Evolutionary conservation across 2,888 invertebrate genomes (phyloP).

Genomic region (Magallana nippona): DNA sequence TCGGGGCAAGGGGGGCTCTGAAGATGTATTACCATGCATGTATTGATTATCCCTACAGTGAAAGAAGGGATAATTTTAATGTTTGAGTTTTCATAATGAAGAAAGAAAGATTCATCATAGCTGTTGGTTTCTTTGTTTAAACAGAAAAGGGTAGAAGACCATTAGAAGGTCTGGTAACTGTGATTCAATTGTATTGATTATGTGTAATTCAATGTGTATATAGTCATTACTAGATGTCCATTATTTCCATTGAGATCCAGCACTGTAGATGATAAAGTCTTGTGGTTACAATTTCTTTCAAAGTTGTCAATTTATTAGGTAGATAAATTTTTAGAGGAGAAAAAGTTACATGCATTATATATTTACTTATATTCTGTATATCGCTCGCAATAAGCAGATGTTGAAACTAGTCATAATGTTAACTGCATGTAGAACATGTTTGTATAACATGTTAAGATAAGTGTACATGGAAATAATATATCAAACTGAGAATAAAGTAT

Average conservation of each 20-base stretch:
- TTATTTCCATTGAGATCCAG: no score
- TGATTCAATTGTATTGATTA: slow-evolving; percentile 2
- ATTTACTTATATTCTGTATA: not conserved
- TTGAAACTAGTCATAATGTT: slow-evolving; percentile 22
- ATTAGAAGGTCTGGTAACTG: not conserved
- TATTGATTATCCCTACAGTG: no score
- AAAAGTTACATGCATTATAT: not conserved
- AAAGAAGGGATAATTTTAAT: no score
- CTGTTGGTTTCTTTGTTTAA: not conserved
- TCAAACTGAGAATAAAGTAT: no score
- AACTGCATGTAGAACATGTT: not conserved
- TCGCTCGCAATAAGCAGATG: slow-evolving; percentile 26
- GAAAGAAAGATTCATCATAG: not conserved
- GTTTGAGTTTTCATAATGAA: no score
- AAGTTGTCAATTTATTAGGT: not conserved
- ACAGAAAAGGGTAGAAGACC: not conserved
- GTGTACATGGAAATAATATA: not conserved
- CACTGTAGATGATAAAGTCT: no score
- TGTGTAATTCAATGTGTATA: no score
- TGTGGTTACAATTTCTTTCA: not conserved
- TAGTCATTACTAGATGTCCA: no score
- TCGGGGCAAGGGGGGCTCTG: no score
- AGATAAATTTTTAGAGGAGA: not conserved
- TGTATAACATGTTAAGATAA: not conserved
- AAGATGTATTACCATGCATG: no score